Evolutionary conservation across 2,888 invertebrate species (phyloP).

Genomic region (Corbicula japonica): DNA sequence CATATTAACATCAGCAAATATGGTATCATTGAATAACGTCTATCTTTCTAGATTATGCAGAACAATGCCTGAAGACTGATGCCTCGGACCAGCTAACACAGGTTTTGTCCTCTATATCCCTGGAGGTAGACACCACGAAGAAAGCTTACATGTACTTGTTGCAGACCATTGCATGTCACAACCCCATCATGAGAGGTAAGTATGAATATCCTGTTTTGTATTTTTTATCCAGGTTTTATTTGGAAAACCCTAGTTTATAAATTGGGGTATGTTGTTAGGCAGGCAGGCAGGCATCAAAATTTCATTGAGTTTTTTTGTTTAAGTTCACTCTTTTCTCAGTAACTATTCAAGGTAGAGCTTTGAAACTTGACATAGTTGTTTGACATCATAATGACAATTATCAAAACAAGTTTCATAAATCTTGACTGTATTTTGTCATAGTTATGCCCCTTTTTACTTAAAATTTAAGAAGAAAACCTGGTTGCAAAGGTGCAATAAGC

Average conservation of each 20-base stretch:
- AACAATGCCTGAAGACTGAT: background rate
- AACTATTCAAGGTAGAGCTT: too few species aligned
- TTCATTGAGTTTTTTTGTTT: background rate
- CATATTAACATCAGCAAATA: background rate
- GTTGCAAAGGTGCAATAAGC: too few species aligned
- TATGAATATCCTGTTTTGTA: background rate
- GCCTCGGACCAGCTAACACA: background rate
- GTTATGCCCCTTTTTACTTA: too few species aligned
- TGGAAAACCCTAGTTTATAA: background rate
- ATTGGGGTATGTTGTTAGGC: background rate
- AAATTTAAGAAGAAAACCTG: too few species aligned
- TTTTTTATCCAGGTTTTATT: background rate
- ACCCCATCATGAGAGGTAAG: slow-evolving; percentile 68
- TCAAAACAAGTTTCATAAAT: too few species aligned
- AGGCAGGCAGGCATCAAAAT: background rate
- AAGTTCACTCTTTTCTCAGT: background rate
- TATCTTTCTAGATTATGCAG: slow-evolving; percentile 21
- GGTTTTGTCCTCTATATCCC: slow-evolving; percentile 11
- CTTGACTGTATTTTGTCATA: too few species aligned
- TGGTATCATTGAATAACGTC: background rate
- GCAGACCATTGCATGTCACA: slow-evolving; percentile 61
- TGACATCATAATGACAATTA: too few species aligned
- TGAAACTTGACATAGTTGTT: too few species aligned
- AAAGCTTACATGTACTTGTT: slow-evolving; percentile 63
- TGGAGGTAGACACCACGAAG: slow-evolving; percentile 49